Evolutionary conservation across 1,140 invertebrate species (phyloP).

Genomic region (Drosophila lowei): DNA sequence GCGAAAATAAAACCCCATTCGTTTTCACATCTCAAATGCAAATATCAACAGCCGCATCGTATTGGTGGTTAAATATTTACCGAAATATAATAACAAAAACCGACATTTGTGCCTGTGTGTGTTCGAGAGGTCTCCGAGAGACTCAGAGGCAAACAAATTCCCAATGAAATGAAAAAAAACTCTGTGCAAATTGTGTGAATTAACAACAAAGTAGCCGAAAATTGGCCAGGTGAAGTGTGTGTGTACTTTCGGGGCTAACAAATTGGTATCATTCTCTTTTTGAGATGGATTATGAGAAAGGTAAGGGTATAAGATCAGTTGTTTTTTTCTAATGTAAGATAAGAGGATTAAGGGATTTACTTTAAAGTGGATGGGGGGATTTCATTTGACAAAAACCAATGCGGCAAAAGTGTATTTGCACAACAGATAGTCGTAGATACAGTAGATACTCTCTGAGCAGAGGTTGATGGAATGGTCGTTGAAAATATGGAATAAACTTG

Average conservation of each 20-base stretch:
- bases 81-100: conserved; percentile 6
- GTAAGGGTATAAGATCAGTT: not conserved
- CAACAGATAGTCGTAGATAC: too few species aligned
- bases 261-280: not conserved
- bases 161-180: conserved; percentile 33
- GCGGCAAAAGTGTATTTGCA: too few species aligned
- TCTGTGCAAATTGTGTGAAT: conserved; percentile 49
- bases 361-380: too few species aligned
- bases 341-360: too few species aligned
- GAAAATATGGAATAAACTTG: too few species aligned
- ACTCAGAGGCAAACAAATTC: conserved; percentile 8
- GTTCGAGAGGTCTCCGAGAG: too few species aligned
- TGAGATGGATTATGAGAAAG: not conserved
- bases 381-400: too few species aligned
- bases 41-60: conserved; percentile 26
- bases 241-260: too few species aligned
- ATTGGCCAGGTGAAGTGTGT: conserved; percentile 9
- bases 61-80: conserved; percentile 46
- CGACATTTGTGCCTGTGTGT: conserved; percentile 2
- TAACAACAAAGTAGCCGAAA: conserved; percentile 21
- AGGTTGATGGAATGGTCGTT: too few species aligned
- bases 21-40: conserved; percentile 30
- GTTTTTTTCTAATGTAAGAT: too few species aligned
- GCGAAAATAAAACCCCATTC: conserved; percentile 25
- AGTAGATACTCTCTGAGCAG: too few species aligned